Base-by-base conservation (phyloP, 2,888 invertebrate species). In the Meloe dianella region DNA sequence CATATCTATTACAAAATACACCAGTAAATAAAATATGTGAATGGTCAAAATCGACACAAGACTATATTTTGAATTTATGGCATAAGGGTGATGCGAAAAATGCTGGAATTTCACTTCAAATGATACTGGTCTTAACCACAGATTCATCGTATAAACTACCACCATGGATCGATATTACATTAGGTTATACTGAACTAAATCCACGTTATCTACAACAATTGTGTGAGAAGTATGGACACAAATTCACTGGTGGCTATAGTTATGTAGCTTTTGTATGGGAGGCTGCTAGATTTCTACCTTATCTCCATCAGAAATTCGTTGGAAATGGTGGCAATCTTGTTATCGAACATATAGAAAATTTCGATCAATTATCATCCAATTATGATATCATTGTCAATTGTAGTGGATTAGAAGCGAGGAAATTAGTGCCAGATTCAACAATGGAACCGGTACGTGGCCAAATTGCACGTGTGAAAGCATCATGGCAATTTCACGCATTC, bases 341-440 rank as follows among this genome's bases (percentile, higher is more conserved):
- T 9, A 80, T 81, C 24, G 80, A 77, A 68, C 87, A 85, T 73
- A 81, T 93, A 6, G 83, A 86, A 12, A 80, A 85, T 60, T 79
- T 91, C 0, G 80, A 88, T 5, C 84, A 87, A 35, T 63, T 81
- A 20, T n/a, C n/a, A n/a, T 74, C 82, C 0, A 75, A 77, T 17
- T 82, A 81, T 75, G 90, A 93, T 78, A 85, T 92, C 0, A 84
- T 95, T n/a, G 86, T 95, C 56, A 95, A 95, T 80, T 95, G 95
- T 74, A 86, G 89, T 1, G 95, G 93, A 1, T 77, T 95, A 0
- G 89, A 89, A 0, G 89, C 94, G 0, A 85, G 85, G 71, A 71
- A 85, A 9, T 80, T 95, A 0, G 86, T 89, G 0, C 85, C 86
- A 0, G 95, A 95, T 84, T 73, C 81, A 0, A 78, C 80, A 38